These are phyloP conservation scores for Poecilia wingei DNA, from an alignment of 2,797 vertebrate species.

Conservation along the genomic window DNA sequence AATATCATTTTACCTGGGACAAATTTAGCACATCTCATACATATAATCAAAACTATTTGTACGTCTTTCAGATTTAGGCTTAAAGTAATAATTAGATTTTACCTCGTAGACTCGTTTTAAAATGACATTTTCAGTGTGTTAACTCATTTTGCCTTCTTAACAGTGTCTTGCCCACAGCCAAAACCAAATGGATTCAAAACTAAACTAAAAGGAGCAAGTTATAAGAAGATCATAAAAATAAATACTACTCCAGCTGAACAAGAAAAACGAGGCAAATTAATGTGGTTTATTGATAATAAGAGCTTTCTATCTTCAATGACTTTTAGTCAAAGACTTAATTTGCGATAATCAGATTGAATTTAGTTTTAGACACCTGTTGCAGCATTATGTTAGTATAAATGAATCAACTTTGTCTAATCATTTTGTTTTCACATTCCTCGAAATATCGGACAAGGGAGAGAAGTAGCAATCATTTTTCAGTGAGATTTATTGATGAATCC, in stretches of 20 bases:
- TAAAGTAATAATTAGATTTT: background rate
- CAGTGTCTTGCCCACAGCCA: background rate
- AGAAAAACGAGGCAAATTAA: background rate
- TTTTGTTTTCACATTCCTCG: background rate
- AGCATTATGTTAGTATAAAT: background rate
- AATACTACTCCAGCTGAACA: background rate
- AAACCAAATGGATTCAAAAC: background rate
- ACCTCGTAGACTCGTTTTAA: background rate
- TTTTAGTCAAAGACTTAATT: background rate
- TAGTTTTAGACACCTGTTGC: background rate
- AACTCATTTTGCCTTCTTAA: background rate
- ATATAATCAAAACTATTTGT: conserved; percentile 5
- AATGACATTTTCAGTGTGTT: background rate
- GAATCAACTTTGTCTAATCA: background rate
- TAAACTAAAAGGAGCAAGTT: background rate
- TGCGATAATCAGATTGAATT: background rate
- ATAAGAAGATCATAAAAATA: background rate
- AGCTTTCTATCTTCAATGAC: background rate
- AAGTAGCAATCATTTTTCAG: background rate
- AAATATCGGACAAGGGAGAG: background rate
- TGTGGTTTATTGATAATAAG: background rate
- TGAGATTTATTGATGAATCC: background rate
- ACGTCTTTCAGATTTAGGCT: background rate
- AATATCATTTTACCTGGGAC: conserved; percentile 20
- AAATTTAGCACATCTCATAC: conserved; percentile 13